Evolutionary conservation across 2,888 invertebrate genomes (phyloP), one percentile per base, ranked within the genome.

Genomic region (Oconnorella tubifera): DNA sequence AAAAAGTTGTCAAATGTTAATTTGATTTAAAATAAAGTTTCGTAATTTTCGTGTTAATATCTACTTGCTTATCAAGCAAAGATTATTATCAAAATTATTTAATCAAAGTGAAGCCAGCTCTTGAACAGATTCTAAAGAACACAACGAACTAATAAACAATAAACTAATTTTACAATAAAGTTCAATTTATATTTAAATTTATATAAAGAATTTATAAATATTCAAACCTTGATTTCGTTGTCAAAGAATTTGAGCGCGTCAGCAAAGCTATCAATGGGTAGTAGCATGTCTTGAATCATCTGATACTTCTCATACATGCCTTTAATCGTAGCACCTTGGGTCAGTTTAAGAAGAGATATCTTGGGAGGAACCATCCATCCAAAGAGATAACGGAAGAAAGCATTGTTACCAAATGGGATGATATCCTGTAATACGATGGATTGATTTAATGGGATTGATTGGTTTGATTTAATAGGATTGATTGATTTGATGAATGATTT

Each of bases 351-450:
- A 6, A 91, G 84, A 0, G 90, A 88, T 10, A 91, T 88, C 79
- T 91, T 91, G 0, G 90, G 90, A 0, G 91, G 91, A 82, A 90
- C 87, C 83, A 89, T 83, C 91, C 91, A 91, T 0, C 91, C 91
- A 65, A 90, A 84, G 14, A 89, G 78, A 70, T 84, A 86, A 0
- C 91, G 87, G 83, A 91, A 91, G 32, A 89, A 33, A 0, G 84
- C 76, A 76, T 89, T 85, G 81, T 92, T 91, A 29, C 91, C 91
- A 78, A 91, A 92, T 0, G 91, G 88, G 64, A 92, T 86, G 59
- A 92, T 90, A 72, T 91, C 90, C 88, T 90, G 80, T n/a, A n/a
- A n/a, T n/a, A n/a, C n/a, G n/a, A n/a, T n/a, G n/a, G n/a, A n/a
- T n/a, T n/a, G n/a, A n/a, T n/a, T n/a, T n/a, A n/a, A n/a, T n/a